A percentile compares a stretch with the other conserved stretches of the same genome.
These are phyloP conservation scores for Festucalex cinctus DNA, from an alignment of 2,113 vertebrate species.

Conservation along the genomic window DNA sequence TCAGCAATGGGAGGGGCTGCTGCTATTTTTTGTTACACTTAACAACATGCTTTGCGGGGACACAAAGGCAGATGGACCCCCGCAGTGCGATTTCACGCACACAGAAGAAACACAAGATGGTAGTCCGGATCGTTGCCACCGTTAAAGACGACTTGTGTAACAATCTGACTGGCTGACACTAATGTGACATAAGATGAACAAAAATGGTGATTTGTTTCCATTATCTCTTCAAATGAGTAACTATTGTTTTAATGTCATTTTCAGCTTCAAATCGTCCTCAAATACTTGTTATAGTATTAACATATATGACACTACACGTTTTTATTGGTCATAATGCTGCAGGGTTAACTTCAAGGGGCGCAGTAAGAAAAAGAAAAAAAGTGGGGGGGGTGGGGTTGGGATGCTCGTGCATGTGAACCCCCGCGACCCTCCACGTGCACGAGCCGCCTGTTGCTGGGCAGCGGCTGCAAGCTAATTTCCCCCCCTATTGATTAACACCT, in stretches of 20 bases:
- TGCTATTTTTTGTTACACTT: constrained; percentile 54
- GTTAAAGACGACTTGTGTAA: background rate
- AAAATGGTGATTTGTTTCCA: background rate
- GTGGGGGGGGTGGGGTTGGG: background rate
- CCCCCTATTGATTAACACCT: background rate
- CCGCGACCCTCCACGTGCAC: constrained; percentile 52
- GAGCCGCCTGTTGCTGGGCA: constrained; percentile 70
- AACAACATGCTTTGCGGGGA: constrained; percentile 32
- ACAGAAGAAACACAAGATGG: constrained; percentile 15
- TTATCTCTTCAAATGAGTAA: background rate
- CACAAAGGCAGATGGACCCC: constrained; percentile 57
- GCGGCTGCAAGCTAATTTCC: constrained; percentile 23
- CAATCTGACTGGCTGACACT: too few relatives aligned
- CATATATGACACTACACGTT: background rate
- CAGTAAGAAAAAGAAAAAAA: constrained; percentile 3
- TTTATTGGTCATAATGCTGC: constrained; percentile 50
- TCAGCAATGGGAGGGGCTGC: constrained; percentile 21
- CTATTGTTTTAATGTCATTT: background rate
- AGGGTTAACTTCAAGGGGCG: constrained; percentile 40
- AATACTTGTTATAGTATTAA: background rate
- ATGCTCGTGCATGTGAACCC: constrained; percentile 52
- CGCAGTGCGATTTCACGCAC: constrained; percentile 38
- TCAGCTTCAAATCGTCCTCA: background rate
- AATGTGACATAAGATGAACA: background rate
- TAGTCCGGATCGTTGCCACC: constrained; percentile 27